phyloP scores from a whole-genome alignment of 1,140 invertebrate species.

The Drosophila rufa region DNA sequence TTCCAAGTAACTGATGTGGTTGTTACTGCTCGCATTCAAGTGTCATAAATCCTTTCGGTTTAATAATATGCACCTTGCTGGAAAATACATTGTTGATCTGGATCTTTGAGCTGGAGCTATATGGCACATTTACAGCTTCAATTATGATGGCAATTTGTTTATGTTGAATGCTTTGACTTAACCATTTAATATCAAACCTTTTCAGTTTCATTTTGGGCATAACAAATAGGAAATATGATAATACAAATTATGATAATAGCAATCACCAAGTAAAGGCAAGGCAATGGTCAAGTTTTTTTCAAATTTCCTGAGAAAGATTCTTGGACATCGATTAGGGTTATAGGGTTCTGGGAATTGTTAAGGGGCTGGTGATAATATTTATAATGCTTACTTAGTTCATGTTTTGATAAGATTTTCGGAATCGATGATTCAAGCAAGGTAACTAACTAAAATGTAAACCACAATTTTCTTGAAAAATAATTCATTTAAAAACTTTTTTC shows the following conservation, averaged over 20 bases:
- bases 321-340: conserved; percentile 5
- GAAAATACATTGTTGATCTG: conserved; percentile 3
- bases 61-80: conserved; percentile 76
- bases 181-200: neutral
- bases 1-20: conserved; percentile 20
- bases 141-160: conserved; percentile 35
- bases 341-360: conserved; percentile 16
- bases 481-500: neutral
- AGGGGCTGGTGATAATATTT: neutral
- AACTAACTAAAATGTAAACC: neutral
- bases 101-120: conserved; percentile 7
- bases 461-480: neutral
- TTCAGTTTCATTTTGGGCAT: neutral
- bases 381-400: neutral
- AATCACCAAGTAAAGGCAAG: neutral
- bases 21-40: conserved; percentile 65
- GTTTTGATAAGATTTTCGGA: conserved; percentile 31
- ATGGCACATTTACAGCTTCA: conserved; percentile 20
- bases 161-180: neutral
- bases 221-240: neutral
- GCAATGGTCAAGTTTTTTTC: neutral
- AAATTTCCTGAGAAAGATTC: conserved; percentile 14
- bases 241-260: neutral
- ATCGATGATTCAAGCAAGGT: neutral
- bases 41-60: conserved; percentile 78